phyloP scores from a whole-genome alignment of 2,113 vertebrate species.

The Tachysurus vachellii region DNA sequence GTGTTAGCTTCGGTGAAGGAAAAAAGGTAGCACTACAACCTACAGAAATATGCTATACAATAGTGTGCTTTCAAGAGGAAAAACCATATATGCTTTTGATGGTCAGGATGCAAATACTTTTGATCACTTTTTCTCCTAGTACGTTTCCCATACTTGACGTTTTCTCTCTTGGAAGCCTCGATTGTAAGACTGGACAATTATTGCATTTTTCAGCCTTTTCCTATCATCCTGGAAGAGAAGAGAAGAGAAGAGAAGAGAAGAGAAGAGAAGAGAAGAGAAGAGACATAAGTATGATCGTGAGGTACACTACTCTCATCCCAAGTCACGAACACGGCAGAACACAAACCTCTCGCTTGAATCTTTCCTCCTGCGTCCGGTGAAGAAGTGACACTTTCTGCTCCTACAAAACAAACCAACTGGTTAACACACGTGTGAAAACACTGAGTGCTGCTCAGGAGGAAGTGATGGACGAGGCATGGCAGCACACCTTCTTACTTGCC shows the following conservation, averaged over 20 bases:
- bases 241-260: too few relatives aligned
- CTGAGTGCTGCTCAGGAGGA: background rate
- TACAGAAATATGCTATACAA: too few relatives aligned
- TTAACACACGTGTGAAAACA: background rate
- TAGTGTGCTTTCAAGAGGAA: too few relatives aligned
- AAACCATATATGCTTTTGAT: too few relatives aligned
- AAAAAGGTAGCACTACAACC: too few relatives aligned
- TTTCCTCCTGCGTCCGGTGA: conserved; percentile 96
- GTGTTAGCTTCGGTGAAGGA: too few relatives aligned
- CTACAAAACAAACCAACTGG: conserved; percentile 62
- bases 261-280: background rate
- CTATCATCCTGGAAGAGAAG: conserved; percentile 84
- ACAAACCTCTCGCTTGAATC: conserved; percentile 92
- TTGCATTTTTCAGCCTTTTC: conserved; percentile 90
- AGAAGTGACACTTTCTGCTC: conserved; percentile 96
- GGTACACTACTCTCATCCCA: background rate
- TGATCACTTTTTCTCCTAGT: too few relatives aligned
- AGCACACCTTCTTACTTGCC: conserved; percentile 90
- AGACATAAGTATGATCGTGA: background rate
- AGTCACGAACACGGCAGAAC: background rate
- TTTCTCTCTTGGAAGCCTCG: conserved; percentile 92
- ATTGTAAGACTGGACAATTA: conserved; percentile 95
- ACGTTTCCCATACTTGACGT: conserved; percentile 80
- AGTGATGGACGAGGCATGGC: background rate
- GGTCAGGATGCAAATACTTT: background rate